These are phyloP conservation scores for Caiman crocodilus DNA, from an alignment of 2,797 vertebrate species.

Conservation along the genomic window DNA sequence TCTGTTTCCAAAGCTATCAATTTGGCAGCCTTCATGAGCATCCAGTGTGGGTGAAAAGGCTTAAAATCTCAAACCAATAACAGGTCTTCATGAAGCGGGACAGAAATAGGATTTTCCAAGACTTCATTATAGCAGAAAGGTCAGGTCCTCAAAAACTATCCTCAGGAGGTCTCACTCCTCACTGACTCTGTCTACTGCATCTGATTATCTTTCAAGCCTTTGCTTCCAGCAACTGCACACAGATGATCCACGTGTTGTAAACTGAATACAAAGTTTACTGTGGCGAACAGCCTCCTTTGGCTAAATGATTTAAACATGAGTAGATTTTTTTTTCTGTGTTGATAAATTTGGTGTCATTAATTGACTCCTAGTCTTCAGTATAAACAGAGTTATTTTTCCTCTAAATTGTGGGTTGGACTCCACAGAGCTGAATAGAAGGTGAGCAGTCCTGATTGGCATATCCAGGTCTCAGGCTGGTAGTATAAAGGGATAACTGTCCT, in stretches of 20 bases:
- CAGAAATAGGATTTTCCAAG: background rate
- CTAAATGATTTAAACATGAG: background rate
- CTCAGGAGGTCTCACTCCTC: background rate
- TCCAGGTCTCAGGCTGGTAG: background rate
- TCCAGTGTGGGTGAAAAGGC: background rate
- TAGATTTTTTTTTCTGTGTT: background rate
- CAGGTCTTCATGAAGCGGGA: background rate
- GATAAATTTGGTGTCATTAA: background rate
- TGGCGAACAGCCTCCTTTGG: background rate
- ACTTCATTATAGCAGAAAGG: background rate
- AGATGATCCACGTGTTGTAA: background rate
- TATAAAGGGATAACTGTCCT: background rate
- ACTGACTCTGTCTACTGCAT: background rate
- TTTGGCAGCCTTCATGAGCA: background rate
- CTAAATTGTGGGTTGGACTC: background rate
- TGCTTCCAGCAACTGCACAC: background rate
- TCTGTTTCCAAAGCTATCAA: background rate
- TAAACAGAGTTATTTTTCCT: background rate
- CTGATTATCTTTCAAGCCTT: background rate
- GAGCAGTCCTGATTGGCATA: background rate
- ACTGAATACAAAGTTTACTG: background rate
- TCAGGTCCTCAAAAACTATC: background rate
- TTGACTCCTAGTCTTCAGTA: background rate
- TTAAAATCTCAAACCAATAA: background rate
- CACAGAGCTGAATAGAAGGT: background rate